Evolutionary conservation across 1,140 invertebrate genomes (phyloP).

Genomic region (Augochlora pura): DNA sequence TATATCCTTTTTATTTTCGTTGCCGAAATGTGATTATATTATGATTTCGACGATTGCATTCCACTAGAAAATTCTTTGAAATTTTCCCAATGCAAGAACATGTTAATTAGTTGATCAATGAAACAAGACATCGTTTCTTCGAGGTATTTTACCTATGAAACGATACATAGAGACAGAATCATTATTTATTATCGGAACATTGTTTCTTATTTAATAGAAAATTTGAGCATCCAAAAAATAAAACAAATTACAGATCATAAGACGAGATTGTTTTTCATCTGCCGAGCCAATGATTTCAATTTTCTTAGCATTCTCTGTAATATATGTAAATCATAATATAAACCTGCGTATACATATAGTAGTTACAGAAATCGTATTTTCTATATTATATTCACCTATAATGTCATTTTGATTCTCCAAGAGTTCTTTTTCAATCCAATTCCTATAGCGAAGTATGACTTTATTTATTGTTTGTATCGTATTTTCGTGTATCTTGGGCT

Average conservation of each 20-base stretch:
- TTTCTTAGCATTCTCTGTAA: conserved; percentile 74
- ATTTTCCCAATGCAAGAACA: conserved; percentile 15
- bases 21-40: not conserved
- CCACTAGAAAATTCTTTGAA: not conserved
- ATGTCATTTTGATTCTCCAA: conserved; percentile 67
- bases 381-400: conserved; percentile 66
- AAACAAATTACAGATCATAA: conserved; percentile 76
- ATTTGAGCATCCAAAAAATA: conserved; percentile 73
- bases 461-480: conserved; percentile 72
- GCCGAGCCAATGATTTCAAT: conserved; percentile 71
- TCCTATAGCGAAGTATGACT: conserved; percentile 68
- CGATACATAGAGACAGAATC: not conserved
- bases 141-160: not conserved
- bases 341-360: not conserved
- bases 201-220: conserved; percentile 66
- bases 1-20: not conserved
- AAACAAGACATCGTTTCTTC: not conserved
- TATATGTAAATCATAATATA: conserved; percentile 30
- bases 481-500: conserved; percentile 66
- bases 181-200: not conserved
- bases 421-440: conserved; percentile 70
- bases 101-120: not conserved
- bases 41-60: conserved; percentile 13
- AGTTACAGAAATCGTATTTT: conserved; percentile 4
- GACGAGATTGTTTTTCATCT: conserved; percentile 67